phyloP scores from a whole-genome alignment of 2,888 invertebrate species.

The Fissipunctia ypsillon region DNA sequence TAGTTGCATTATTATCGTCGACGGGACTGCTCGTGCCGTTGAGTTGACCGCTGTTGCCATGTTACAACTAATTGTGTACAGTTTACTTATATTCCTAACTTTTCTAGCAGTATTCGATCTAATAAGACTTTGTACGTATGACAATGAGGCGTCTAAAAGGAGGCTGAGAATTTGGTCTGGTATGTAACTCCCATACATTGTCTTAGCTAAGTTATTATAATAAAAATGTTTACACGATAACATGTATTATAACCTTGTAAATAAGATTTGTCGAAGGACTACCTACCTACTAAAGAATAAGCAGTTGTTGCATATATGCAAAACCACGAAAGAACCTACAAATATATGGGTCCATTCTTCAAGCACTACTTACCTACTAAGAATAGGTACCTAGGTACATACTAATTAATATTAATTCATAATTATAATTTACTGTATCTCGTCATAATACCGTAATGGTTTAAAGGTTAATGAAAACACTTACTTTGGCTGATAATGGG shows the following conservation, averaged over 20 bases:
- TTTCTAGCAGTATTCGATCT: conserved; percentile 75
- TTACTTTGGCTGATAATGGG: neutral
- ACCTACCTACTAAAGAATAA: neutral
- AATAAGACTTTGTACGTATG: conserved; percentile 69
- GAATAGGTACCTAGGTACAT: neutral
- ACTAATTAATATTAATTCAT: neutral
- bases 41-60: conserved; percentile 62
- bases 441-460: neutral
- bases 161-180: conserved; percentile 69
- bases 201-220: conserved; percentile 8
- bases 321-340: neutral
- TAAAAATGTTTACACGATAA: conserved; percentile 12
- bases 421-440: neutral
- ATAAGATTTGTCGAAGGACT: neutral
- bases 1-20: conserved; percentile 60
- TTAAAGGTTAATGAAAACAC: neutral
- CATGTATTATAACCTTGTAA: conserved; percentile 28
- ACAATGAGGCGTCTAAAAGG: conserved; percentile 65
- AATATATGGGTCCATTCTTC: neutral
- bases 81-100: conserved; percentile 73
- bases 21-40: conserved; percentile 50
- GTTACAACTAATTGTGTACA: conserved; percentile 75
- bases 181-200: conserved; percentile 57
- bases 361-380: neutral
- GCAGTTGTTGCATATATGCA: too few species aligned